phyloP scores from a whole-genome alignment of 2,797 vertebrate species.

The Chaetodon trifasciatus region DNA sequence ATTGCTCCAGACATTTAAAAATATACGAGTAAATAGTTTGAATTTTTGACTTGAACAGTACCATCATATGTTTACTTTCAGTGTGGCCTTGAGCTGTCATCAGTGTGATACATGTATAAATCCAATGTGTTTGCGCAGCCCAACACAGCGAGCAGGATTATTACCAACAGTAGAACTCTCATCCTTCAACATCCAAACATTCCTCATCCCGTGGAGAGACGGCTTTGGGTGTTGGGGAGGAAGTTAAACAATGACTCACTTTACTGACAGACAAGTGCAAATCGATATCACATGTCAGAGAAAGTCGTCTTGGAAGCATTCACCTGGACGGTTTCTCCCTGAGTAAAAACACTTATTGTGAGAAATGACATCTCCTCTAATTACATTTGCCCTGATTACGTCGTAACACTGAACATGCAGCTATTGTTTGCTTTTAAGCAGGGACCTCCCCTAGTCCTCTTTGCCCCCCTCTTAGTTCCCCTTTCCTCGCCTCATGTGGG shows the following conservation, averaged over 20 bases:
- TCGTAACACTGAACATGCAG: constrained; percentile 48
- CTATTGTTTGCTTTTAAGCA: constrained; percentile 64
- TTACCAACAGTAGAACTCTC: constrained; percentile 77
- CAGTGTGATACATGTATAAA: constrained; percentile 52
- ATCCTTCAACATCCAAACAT: constrained; percentile 79
- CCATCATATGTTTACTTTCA: constrained; percentile 40
- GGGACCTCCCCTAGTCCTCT: constrained; percentile 39
- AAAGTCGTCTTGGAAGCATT: constrained; percentile 68
- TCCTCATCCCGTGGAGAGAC: constrained; percentile 69
- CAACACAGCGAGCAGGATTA: constrained; percentile 72
- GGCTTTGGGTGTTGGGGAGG: constrained; percentile 77
- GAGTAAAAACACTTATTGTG: constrained; percentile 57
- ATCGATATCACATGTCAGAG: constrained; percentile 85
- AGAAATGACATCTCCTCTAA: constrained; percentile 70
- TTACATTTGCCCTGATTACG: constrained; percentile 54
- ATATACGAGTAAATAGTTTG: constrained; percentile 42
- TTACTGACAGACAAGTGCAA: constrained; percentile 84
- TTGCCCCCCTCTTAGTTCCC: constrained; percentile 44
- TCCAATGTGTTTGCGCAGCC: constrained; percentile 55
- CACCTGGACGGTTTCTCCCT: constrained; percentile 74
- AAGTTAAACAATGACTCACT: constrained; percentile 84
- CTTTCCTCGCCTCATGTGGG: constrained; percentile 57
- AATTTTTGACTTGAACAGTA: constrained; percentile 29
- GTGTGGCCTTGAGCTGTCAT: constrained; percentile 64
- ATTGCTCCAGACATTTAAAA: constrained; percentile 36